Base-by-base conservation (phyloP, 2,797 vertebrate genomes). In the Notamacropus eugenii region DNA sequence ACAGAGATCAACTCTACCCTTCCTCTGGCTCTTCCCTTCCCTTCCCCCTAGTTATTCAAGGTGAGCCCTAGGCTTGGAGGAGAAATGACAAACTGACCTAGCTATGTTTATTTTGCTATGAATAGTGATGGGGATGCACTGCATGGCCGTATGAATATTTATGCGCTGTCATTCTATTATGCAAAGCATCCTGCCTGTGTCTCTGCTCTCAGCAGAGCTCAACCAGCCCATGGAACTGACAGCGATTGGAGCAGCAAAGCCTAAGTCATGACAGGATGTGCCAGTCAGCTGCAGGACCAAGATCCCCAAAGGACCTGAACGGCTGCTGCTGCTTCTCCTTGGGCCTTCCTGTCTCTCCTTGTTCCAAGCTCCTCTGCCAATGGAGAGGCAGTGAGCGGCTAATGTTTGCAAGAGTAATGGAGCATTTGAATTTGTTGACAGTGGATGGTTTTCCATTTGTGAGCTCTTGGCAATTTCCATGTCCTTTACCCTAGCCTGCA, bases 391-490 rank as follows among this genome's bases (percentile, higher is more conserved):
- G 54, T 91, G 92, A 95, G 91, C 54, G 74, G 52, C 46, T 95
- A 93, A 54, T 59, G 19, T 74, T 95, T 95, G 13, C 67, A 97
- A 97, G 34, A 97, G 31, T 93, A 92, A 52, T 91, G 5, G 50
- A 55, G 55, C 52, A 90, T 54, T 93, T 56, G 94, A 92, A 96
- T 96, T 93, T 92, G 52, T 95, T 95, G 74, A 93, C 58, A 95
- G 31, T 97, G 93, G 74, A 96, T 97, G 82, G 27, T 96, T 95
- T 98, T 97, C 95, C 67, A 93, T 95, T 97, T 97, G 82, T 87
- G 94, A 96, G 28, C 91, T 90, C 56, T 90, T 14, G 96, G 93
- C 91, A 96, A 67, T 94, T 98, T 97, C 94, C 27, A 29, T 92
- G 97, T 96, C 95, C 91, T 97, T 96, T 96, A 91, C 93, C 96